Evolutionary conservation across 2,888 invertebrate genomes (phyloP), one percentile per base, ranked within the genome.

Genomic region (Apamea crenata): DNA sequence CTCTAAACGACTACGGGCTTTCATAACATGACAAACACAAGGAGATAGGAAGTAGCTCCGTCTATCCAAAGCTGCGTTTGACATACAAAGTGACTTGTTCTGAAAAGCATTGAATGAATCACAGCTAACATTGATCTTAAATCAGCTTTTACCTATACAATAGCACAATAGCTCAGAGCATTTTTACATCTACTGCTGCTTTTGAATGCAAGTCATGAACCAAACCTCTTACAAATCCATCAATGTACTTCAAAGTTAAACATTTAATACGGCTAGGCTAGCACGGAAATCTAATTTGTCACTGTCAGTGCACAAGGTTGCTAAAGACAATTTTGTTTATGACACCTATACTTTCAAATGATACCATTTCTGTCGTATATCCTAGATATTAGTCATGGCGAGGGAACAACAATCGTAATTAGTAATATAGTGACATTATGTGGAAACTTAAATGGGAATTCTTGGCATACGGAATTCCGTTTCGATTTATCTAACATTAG

Each of bases 231-330:
- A 47, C 12, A 32, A 18, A 74, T 18, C 36, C 3, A 0, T 66
- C 59, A 56, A 81, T 75, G 61, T 21, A 66, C 7, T 36, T 10
- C 7, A 40, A 44, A 81, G n/a, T 50, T 2, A n/a, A 2, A 18
- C 0, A 56, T n/a, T 53, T 10, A 56, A 50, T 47, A 71, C 18
- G 44, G 5, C 1, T 0, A 0, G 44, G 5, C 1, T 0, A 0
- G 8, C 69, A 77, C 82, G 82, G 82, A 81, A 75, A 63, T 81
- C 8, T 59, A 70, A 87, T 72, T 66, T 40, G 68, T 85, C 76
- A 85, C 71, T 87, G 85, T 81, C 82, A 67, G 2, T 0, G 2
- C 50, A 18, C 82, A 87, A 85, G 88, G 85, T 72, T 77, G 68
- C 18, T 7, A 14, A 25, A 75, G 74, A 74, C 77, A 84, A 66